Percentiles rank a stretch among this genome's conserved stretches.
Evolutionary conservation across 1,140 invertebrate species (phyloP).

Genomic region (Heterodera schachtii): DNA sequence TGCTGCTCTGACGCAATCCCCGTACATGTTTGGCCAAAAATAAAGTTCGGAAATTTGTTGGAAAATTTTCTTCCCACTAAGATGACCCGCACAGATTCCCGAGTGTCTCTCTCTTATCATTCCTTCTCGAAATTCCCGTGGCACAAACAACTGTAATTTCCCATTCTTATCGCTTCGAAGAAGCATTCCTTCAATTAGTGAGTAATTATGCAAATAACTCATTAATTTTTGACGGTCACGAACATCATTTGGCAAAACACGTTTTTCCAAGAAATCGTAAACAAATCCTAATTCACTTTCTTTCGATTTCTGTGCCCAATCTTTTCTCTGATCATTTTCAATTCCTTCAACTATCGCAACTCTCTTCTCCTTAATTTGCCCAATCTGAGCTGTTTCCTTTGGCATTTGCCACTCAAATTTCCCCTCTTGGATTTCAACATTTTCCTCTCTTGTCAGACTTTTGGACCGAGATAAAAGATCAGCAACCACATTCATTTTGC

Average conservation of each 20-base stretch:
- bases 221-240: too few species aligned
- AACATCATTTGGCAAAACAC: too few species aligned
- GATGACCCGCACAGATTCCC: background rate
- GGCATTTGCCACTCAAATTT: background rate
- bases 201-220: background rate
- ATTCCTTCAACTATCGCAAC: background rate
- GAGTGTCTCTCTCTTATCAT: constrained; percentile 10
- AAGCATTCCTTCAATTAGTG: background rate
- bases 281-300: constrained; percentile 5
- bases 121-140: background rate
- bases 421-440: background rate
- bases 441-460: background rate
- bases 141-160: constrained; percentile 15
- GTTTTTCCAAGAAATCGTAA: too few species aligned
- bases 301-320: background rate
- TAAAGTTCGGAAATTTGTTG: too few species aligned
- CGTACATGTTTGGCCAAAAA: too few species aligned
- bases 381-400: background rate
- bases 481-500: constrained; percentile 9
- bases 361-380: background rate
- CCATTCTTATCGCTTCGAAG: background rate
- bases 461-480: background rate
- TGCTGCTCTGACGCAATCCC: too few species aligned
- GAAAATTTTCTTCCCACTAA: too few species aligned
- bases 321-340: background rate